Conservation (phyloP, 1,140 invertebrate genomes). For the Drosophila rufa region DNA sequence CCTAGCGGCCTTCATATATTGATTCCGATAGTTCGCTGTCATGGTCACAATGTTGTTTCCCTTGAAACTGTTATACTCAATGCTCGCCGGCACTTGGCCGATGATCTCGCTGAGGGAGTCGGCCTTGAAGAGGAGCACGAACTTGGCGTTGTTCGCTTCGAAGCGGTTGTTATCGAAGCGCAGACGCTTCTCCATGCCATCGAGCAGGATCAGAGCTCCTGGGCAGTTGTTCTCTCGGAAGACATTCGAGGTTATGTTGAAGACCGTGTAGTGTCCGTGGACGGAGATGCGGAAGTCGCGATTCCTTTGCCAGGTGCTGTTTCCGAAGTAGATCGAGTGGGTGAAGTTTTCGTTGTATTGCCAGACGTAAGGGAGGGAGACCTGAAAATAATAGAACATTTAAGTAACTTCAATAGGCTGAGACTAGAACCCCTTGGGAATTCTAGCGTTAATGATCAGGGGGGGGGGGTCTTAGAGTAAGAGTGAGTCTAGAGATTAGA, state of each 20-base stretch:
- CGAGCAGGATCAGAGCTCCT: constrained; percentile 92
- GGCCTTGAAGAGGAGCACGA: constrained; percentile 94
- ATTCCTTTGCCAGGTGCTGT: constrained; percentile 95
- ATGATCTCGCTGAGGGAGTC: constrained; percentile 97
- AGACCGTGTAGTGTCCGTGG: constrained; percentile 95
- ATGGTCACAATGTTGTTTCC: constrained; percentile 87
- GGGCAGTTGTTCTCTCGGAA: constrained; percentile 95
- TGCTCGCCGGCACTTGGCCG: constrained; percentile 92
- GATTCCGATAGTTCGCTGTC: constrained; percentile 54
- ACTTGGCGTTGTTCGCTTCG: constrained; percentile 92
- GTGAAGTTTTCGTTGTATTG: constrained; percentile 97
- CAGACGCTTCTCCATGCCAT: constrained; percentile 99
- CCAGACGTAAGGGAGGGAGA: constrained; percentile 96
- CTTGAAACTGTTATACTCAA: constrained; percentile 92
- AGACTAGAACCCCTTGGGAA: too few species aligned
- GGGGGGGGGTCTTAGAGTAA: too few species aligned
- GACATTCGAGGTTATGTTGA: constrained; percentile 93
- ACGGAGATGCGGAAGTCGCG: constrained; percentile 93
- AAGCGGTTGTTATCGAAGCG: constrained; percentile 92
- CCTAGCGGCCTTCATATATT: constrained; percentile 58
- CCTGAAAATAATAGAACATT: constrained; percentile 86
- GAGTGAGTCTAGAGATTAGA: too few species aligned
- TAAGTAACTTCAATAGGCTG: too few species aligned
- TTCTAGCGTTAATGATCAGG: too few species aligned
- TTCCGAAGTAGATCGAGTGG: constrained; percentile 93